Evolutionary conservation across 2,797 vertebrate species (phyloP).

Genomic region (Phyllotis vaccarum): DNA sequence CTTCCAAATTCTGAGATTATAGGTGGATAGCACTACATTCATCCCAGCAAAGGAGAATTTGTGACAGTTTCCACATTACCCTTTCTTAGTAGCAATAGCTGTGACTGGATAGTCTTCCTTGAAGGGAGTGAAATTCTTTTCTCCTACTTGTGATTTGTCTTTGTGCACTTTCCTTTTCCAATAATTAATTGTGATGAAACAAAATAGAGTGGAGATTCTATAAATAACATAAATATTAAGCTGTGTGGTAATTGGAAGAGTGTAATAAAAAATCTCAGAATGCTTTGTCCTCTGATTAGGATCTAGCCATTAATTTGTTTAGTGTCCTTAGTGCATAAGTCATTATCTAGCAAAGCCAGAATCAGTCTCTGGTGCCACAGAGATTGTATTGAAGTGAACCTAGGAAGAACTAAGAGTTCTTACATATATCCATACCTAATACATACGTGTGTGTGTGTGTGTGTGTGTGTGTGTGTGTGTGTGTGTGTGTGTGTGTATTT

Average conservation of each 20-base stretch:
- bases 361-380: neutral
- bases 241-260: neutral
- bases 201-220: neutral
- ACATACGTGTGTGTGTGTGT: too few species aligned
- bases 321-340: neutral
- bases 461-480: too few species aligned
- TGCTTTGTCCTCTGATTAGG: neutral
- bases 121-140: neutral
- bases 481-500: too few species aligned
- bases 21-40: too few species aligned
- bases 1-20: neutral
- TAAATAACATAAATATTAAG: neutral
- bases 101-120: neutral
- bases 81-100: neutral
- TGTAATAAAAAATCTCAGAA: neutral
- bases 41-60: neutral
- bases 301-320: neutral
- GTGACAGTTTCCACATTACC: neutral
- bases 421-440: neutral
- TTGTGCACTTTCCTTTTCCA: neutral
- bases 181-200: neutral
- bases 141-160: neutral
- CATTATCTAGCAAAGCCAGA: neutral
- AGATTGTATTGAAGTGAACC: neutral
- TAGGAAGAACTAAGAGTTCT: neutral